Evolutionary conservation across 2,888 invertebrate species (phyloP), one percentile per base, ranked within the genome.

Genomic region (Chrysina gloriosa): DNA sequence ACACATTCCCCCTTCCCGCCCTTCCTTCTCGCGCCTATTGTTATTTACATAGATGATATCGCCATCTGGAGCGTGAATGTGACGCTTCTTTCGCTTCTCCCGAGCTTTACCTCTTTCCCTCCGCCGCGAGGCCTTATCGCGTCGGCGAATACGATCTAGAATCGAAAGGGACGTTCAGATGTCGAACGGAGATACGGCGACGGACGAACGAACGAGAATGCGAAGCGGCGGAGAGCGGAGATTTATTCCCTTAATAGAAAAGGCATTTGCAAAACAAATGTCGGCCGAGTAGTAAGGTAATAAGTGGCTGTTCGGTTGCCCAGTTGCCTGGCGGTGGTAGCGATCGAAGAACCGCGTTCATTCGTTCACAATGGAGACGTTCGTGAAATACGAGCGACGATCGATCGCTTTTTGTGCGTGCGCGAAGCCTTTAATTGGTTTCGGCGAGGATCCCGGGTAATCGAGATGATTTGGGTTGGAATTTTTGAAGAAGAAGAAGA

Each of bases 21-120:
- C n/a, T n/a, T n/a, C n/a, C n/a, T n/a, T n/a, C n/a, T n/a, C n/a
- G n/a, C n/a, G n/a, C n/a, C n/a, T n/a, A n/a, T n/a, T n/a, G n/a
- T n/a, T n/a, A n/a, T n/a, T n/a, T n/a, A n/a, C n/a, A n/a, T n/a
- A 23, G 70, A 71, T 69, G 70, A 70, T 72, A 72, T 72, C 72
- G 67, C 36, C 68, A 72, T 69, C 71, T 71, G 65, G 71, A 71
- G 71, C 72, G 72, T 68, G 72, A 71, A 70, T 63, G 65, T 70
- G 69, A 65, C 70, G 71, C 70, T 64, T 69, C 71, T 70, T 14
- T 65, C 50, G 19, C 2, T 11, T 21, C n/a, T 4, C 7, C 3
- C 21, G 48, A 50, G 50, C 39, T 56, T 36, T 56, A 42, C 34
- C 42, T 14, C 25, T 36, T 56, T 56, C 47, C 19, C 27, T 16